Evolutionary conservation across 92 coral and sea anemone genomes (phyloP), one percentile per base, ranked within the genome.

Genomic region (Siderastrea radians): DNA sequence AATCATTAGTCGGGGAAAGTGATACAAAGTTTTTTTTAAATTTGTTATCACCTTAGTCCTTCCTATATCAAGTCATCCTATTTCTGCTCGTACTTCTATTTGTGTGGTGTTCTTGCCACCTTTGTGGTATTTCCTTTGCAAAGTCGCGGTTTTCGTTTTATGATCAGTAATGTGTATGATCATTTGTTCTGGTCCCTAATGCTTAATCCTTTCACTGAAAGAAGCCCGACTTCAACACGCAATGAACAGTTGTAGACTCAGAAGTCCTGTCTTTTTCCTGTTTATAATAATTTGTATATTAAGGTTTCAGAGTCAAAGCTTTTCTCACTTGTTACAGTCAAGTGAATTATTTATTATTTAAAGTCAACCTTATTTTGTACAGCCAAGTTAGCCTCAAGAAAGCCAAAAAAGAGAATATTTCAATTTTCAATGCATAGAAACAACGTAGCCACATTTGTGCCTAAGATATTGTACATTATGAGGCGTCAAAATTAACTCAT

Each of bases 301-400:
- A n/a, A 43, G 78, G 62, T 82, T 52, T 47, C 6, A 45, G n/a
- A 55, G 6, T 44, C 15, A 49, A 66, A 82, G 62, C 26, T 59
- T 61, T 55, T 69, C 49, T 53, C 46, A 52, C 7, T 69, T 71
- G 66, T 65, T 70, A 57, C 52, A 72, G 62, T 52, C 47, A 61
- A 74, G 87, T 74, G 63, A 60, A 74, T 84, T 84, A 84, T 84
- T 84, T 84, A 84, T 84, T 83, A 73, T 83, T 84, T 60, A 49
- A 74, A 74, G 79, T 73, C 74, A 53, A 74, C 63, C 74, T 84
- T 73, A 84, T 84, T 84, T 84, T 84, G 87, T 84, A 74, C 87
- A 84, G 87, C 45, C 26, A 51, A 44, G 77, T 59, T 0, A 46
- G 49, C 73, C 53, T 50, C 62, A n/a, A 13, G 47, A 65, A 3